Conservation (phyloP, 2,888 invertebrate genomes). For the Gymnosoma rotundatum region DNA sequence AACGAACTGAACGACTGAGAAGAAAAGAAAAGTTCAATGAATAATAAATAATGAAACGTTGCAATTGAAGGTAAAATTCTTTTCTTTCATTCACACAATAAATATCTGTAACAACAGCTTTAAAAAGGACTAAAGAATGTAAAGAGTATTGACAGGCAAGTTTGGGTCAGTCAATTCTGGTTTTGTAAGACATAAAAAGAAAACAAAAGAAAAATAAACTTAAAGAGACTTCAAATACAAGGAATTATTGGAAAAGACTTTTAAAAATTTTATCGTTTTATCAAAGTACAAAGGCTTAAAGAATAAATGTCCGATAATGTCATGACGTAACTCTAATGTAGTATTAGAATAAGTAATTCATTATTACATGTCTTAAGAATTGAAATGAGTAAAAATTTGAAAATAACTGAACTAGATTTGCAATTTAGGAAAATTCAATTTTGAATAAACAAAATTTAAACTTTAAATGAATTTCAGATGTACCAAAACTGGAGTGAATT, state of each 20-base stretch:
- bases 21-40: constrained; percentile 35
- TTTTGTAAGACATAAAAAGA: constrained; percentile 20
- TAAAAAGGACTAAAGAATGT: not conserved
- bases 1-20: not conserved
- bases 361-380: too few relatives aligned
- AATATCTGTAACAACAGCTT: not conserved
- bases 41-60: constrained; percentile 41
- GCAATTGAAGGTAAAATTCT: constrained; percentile 60
- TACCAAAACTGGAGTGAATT: too few relatives aligned
- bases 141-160: constrained; percentile 49
- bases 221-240: not conserved
- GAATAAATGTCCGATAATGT: not conserved
- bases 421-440: too few relatives aligned
- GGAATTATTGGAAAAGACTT: not conserved
- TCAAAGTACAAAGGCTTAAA: not conserved
- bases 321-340: too few relatives aligned
- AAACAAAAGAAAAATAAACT: not conserved
- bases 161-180: constrained; percentile 62
- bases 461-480: too few relatives aligned
- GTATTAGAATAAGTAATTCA: too few relatives aligned
- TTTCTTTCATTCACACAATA: constrained; percentile 64
- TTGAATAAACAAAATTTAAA: too few relatives aligned
- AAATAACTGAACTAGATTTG: too few relatives aligned
- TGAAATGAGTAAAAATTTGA: too few relatives aligned
- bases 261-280: not conserved